Conservation (phyloP, 2,888 invertebrate genomes). For the Synanthedon vespiformis region DNA sequence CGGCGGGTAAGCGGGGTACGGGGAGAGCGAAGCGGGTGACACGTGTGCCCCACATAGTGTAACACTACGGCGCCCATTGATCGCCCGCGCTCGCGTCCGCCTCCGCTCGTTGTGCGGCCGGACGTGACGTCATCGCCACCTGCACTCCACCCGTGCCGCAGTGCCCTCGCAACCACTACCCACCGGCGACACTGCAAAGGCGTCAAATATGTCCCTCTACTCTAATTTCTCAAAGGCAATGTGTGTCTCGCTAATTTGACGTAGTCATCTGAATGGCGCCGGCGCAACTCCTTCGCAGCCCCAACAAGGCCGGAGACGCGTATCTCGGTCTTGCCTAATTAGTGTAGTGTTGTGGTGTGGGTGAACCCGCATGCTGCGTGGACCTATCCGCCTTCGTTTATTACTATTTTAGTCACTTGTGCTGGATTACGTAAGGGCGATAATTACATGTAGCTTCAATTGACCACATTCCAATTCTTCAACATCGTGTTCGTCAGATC, state of each 20-base stretch:
- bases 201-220: neutral
- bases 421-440: neutral
- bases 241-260: conserved; percentile 24
- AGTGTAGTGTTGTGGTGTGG: conserved; percentile 50
- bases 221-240: neutral
- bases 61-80: conserved; percentile 35
- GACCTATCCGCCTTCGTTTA: conserved; percentile 43
- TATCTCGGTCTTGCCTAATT: conserved; percentile 51
- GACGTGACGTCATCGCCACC: conserved; percentile 51
- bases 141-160: conserved; percentile 24
- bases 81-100: conserved; percentile 16
- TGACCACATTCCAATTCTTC: neutral
- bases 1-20: conserved; percentile 15
- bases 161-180: conserved; percentile 24
- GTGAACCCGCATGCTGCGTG: conserved; percentile 42
- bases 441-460: conserved; percentile 2
- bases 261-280: conserved; percentile 43
- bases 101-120: conserved; percentile 7
- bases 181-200: conserved; percentile 6
- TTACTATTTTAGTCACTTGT: conserved; percentile 32
- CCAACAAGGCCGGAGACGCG: conserved; percentile 48
- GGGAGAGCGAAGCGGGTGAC: conserved; percentile 29
- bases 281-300: conserved; percentile 48
- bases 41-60: conserved; percentile 65
- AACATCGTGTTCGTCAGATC: neutral